phyloP scores from a whole-genome alignment of 2,797 vertebrate genomes.

The Hydrophis major region DNA sequence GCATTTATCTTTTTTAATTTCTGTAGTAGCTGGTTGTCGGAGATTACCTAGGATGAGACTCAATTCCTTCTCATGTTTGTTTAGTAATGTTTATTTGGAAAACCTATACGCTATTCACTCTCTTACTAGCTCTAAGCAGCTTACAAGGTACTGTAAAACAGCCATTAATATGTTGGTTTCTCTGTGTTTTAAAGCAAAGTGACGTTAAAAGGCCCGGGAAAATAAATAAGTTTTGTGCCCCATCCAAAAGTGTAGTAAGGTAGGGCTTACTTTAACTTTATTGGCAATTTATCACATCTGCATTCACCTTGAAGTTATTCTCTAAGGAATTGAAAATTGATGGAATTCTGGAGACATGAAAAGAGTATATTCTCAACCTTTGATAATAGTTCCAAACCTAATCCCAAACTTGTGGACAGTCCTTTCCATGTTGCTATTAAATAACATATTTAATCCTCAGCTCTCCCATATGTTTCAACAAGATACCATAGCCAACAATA shows the following conservation, averaged over 20 bases:
- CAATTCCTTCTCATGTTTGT: background rate
- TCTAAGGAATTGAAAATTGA: background rate
- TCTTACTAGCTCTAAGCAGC: background rate
- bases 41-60: background rate
- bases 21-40: background rate
- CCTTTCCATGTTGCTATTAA: background rate
- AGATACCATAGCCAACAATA: background rate
- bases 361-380: background rate
- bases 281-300: background rate
- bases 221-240: background rate
- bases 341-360: background rate
- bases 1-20: slow-evolving; percentile 14
- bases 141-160: background rate
- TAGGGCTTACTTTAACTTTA: background rate
- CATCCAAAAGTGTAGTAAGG: background rate
- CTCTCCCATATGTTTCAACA: background rate
- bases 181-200: background rate
- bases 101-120: background rate
- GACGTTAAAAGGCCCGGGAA: background rate
- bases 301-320: background rate
- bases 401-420: background rate
- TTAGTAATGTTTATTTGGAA: background rate
- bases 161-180: background rate
- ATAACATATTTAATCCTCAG: background rate
- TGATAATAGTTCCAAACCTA: background rate